A percentile compares a stretch with the other conserved stretches of the same genome.
phyloP scores from a whole-genome alignment of 2,113 vertebrate species.

The Catharus minimus region DNA sequence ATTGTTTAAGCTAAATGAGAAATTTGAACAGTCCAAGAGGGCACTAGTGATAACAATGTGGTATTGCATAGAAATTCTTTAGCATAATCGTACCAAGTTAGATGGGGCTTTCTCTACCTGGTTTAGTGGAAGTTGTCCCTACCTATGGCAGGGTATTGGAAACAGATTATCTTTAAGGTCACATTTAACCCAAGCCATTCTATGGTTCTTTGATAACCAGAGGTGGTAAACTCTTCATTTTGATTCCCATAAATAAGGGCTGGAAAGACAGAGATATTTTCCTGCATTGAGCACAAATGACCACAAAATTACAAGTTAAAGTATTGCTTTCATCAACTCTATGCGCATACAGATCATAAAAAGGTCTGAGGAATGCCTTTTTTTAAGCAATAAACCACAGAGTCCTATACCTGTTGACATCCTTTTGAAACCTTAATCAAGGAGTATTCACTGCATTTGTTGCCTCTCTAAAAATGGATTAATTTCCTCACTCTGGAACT shows the following conservation, averaged over 20 bases:
- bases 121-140: background rate
- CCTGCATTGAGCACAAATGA: background rate
- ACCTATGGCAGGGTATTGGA: background rate
- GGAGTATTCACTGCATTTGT: background rate
- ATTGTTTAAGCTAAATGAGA: background rate
- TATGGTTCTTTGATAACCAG: background rate
- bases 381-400: background rate
- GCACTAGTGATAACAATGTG: background rate
- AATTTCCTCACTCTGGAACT: background rate
- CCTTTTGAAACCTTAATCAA: background rate
- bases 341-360: background rate
- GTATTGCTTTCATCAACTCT: background rate
- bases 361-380: background rate
- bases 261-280: background rate
- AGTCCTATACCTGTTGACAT: background rate
- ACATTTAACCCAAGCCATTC: background rate
- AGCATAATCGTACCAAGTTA: background rate
- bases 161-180: background rate
- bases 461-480: background rate
- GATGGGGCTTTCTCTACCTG: background rate
- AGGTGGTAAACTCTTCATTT: background rate
- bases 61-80: background rate
- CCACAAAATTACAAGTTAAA: background rate
- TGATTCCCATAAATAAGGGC: background rate
- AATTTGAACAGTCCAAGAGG: background rate